Evolutionary conservation across 2,113 vertebrate species (phyloP).

Genomic region (Chamaea fasciata): DNA sequence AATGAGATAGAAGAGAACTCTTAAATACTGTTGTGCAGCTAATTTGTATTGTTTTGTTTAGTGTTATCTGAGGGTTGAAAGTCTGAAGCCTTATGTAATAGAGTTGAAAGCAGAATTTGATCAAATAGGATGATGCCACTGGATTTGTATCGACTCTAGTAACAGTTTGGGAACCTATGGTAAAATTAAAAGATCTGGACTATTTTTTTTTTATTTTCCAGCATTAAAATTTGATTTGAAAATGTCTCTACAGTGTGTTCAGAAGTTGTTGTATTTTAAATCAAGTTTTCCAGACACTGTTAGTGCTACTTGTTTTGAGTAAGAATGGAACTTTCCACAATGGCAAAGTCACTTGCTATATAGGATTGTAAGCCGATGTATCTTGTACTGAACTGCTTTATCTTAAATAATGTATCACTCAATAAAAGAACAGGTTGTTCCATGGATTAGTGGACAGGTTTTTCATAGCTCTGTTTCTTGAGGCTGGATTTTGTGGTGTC

Average conservation of each 20-base stretch:
- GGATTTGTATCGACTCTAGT: neutral
- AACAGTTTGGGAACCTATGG: neutral
- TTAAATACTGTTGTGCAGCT: neutral
- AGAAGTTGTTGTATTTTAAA: neutral
- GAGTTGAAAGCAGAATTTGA: neutral
- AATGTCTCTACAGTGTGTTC: neutral
- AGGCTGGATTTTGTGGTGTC: neutral
- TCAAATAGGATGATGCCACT: neutral
- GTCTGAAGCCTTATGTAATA: neutral
- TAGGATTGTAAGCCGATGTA: neutral
- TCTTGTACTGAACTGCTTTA: neutral
- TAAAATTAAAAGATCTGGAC: neutral
- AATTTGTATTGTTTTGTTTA: neutral
- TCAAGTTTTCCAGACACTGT: neutral
- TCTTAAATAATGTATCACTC: neutral
- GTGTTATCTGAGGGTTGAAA: neutral
- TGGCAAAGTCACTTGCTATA: neutral
- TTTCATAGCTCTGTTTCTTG: neutral
- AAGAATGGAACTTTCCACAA: neutral
- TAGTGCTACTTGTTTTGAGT: neutral
- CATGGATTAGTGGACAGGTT: neutral
- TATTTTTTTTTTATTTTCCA: fast-evolving
- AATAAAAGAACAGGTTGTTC: neutral
- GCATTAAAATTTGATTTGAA: neutral
- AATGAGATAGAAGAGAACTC: neutral